Conservation (phyloP, 1,140 invertebrate genomes). For the Teleogryllus occipitalis region DNA sequence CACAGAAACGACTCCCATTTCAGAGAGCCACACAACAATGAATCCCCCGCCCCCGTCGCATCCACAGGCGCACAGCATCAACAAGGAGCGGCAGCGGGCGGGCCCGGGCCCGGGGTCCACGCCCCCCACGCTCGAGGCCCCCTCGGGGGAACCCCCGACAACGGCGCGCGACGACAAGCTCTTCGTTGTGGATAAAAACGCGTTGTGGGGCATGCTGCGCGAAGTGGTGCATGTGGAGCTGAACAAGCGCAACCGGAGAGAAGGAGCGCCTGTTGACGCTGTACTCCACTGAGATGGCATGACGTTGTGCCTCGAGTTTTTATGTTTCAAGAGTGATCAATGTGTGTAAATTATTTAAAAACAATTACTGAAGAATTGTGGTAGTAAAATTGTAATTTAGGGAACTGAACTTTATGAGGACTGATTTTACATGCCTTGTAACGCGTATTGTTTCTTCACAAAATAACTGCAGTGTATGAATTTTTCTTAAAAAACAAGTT, state of each 20-base stretch:
- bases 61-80: constrained; percentile 27
- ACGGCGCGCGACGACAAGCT: constrained; percentile 40
- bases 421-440: constrained; percentile 4
- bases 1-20: background rate
- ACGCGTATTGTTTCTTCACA: background rate
- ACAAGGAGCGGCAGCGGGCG: constrained; percentile 30
- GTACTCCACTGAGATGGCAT: background rate
- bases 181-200: constrained; percentile 47
- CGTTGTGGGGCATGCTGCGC: constrained; percentile 48
- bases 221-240: constrained; percentile 36
- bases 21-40: background rate
- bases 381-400: background rate
- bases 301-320: background rate
- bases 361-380: background rate
- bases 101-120: background rate
- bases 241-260: background rate
- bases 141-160: constrained; percentile 28
- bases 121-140: background rate
- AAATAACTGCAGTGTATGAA: background rate
- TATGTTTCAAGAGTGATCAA: background rate
- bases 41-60: background rate
- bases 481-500: background rate
- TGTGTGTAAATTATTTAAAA: background rate
- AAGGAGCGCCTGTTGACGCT: background rate
- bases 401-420: background rate